Base-by-base conservation (phyloP, 2,113 vertebrate species). In the Macroglossus sobrinus region DNA sequence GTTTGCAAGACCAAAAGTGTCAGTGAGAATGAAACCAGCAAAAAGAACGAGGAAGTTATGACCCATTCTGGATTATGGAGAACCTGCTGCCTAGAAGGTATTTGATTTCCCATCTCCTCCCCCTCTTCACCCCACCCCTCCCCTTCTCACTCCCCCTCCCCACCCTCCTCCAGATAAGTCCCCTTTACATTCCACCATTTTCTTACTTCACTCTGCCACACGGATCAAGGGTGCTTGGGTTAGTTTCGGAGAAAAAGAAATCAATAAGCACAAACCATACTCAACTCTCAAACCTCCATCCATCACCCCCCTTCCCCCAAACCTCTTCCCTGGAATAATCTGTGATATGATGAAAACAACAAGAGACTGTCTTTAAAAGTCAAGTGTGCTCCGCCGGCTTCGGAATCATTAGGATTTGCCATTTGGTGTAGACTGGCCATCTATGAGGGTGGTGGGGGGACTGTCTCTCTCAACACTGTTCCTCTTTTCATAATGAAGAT, bases 31-130 rank as follows among this genome's bases (percentile, higher is more conserved):
- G 99, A 99, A 99, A 99, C 99, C 98, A 99, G 99, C 99, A 99
- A 99, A 99, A 99, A 99, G 99, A 99, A 99, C 97, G 99, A 99
- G 98, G 99, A 99, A 99, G 99, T 99, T 98, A 99, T 99, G 99
- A 99, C 99, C 98, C 99, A 99, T 98, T 99, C 99, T 93, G 99
- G 99, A 98, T 99, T 99, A 98, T 99, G 99, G 99, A 99, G 99
- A 99, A 99, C 99, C 98, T 99, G 99, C 99, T 99, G 99, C 98
- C 98, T 99, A 97, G 99, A 99, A 99, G 99, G 99, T 99, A 99
- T 98, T 98, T 98, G 96, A 98, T 98, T 97, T 94, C 92, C 97
- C 98, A 98, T 96, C 97, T 97, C 96, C 97, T 96, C 97, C 81
- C 95, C 79, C 74, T 28, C 84, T 19, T 53, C 74, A 55, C 95